A percentile compares a stretch with the other conserved stretches of the same genome.
Evolutionary conservation across 2,888 invertebrate genomes (phyloP).

Genomic region (Rhaphigaster nebulosa): DNA sequence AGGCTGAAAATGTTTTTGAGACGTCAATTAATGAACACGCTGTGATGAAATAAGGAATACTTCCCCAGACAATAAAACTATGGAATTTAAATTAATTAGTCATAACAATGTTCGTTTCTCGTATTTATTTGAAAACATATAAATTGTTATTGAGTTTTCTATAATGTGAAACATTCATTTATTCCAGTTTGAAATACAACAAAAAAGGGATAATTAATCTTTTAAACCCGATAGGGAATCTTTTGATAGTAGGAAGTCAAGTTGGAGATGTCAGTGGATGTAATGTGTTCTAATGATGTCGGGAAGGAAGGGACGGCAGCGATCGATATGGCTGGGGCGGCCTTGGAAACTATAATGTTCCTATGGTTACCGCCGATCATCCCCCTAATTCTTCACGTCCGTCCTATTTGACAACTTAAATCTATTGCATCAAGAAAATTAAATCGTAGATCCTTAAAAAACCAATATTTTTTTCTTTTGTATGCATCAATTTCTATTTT

Average conservation of each 20-base stretch:
- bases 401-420: neutral
- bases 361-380: constrained; percentile 46
- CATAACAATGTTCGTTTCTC: too few relatives aligned
- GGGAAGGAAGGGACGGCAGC: neutral
- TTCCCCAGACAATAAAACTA: too few relatives aligned
- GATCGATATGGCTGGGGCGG: constrained; percentile 51
- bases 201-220: neutral
- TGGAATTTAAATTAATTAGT: too few relatives aligned
- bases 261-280: neutral
- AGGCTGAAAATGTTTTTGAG: too few relatives aligned
- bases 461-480: neutral
- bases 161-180: neutral
- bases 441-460: neutral
- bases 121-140: too few relatives aligned
- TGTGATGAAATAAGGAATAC: too few relatives aligned
- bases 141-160: too few relatives aligned
- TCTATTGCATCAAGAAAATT: neutral
- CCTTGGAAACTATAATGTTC: constrained; percentile 54
- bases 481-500: neutral
- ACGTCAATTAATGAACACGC: too few relatives aligned
- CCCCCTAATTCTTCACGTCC: neutral
- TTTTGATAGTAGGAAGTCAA: neutral
- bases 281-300: constrained; percentile 32
- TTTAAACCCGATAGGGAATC: neutral
- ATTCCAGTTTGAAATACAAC: neutral